A percentile compares a stretch with the other conserved stretches of the same genome.
phyloP scores from a whole-genome alignment of 2,113 vertebrate genomes.

The Ursus arctos region DNA sequence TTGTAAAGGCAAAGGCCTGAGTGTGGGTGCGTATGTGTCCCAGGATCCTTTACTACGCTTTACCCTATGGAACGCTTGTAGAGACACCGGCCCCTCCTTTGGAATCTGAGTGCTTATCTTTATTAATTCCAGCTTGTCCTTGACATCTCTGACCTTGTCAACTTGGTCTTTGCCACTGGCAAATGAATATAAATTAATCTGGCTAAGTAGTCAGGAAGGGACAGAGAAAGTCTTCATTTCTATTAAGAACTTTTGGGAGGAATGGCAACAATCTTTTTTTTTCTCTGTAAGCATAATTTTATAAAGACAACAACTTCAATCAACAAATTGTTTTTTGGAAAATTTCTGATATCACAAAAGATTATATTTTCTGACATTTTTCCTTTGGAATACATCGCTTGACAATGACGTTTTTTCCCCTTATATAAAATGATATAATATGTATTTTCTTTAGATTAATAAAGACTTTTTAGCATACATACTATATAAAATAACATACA shows the following conservation, averaged over 20 bases:
- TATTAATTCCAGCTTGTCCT: not conserved
- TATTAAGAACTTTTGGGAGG: not conserved
- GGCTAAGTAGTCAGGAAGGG: not conserved
- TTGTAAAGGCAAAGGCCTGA: not conserved
- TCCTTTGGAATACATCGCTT: not conserved
- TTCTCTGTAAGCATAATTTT: not conserved
- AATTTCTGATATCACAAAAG: conserved; percentile 16
- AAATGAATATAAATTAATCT: not conserved
- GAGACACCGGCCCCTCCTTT: too few relatives aligned
- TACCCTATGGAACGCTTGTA: not conserved
- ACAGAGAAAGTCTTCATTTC: not conserved
- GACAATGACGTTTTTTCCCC: not conserved
- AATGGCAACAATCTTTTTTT: not conserved
- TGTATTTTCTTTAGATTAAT: conserved; percentile 43
- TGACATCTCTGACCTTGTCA: not conserved
- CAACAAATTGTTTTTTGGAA: not conserved
- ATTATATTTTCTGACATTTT: conserved; percentile 4
- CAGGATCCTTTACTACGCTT: not conserved
- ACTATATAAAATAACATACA: conserved; percentile 13
- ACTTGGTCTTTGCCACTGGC: not conserved
- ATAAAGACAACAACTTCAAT: not conserved
- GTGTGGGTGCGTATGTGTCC: not conserved
- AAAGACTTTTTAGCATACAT: not conserved
- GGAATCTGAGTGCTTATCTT: not conserved
- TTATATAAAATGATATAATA: not conserved